Evolutionary conservation across 1,140 invertebrate species (phyloP), one percentile per base, ranked within the genome.

Genomic region (Pseudachorutes palmiensis): DNA sequence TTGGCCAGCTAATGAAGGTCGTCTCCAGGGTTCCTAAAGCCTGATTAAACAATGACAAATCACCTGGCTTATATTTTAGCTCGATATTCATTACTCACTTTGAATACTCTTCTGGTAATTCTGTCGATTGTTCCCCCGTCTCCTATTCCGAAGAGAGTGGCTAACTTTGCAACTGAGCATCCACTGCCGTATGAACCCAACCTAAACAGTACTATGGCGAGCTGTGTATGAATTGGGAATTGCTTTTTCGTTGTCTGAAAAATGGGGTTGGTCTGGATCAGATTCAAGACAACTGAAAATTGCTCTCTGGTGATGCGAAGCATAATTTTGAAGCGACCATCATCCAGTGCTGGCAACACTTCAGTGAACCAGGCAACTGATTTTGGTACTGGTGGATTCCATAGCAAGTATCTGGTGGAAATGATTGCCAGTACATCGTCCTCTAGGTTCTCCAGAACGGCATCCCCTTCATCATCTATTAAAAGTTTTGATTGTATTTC

Each of bases 121-220:
- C 31, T 26, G n/a, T 26, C 26, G 19, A 67, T 24, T 5, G 58
- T 67, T 14, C 65, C 65, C n/a, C 49, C 49, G 24, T 67, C 59
- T 14, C 65, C 58, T 62, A 67, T 41, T 2, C 65, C 64, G 62
- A 67, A 67, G 1, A 61, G 26, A 26, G 14, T 2, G 2, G 57
- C 57, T 2, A 67, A 9, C 12, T 67, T 67, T 19, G 26, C 36
- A 45, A 45, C 19, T 12, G 36, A 45, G 36, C 36, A 45, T 45
- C 36, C 36, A 45, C 36, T 45, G 19, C 36, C 36, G 19, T 45
- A 45, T 45, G 36, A 45, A 12, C 36, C 36, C 9, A 45, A 19
- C 19, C 36, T 45, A 45, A 45, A 45, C 36, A 45, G 19, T 45
- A 45, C 36, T 9, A 45, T 9, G 9, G 9, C 36, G 9, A 45